Base-by-base conservation (phyloP, 2,888 invertebrate species). In the Uropetala carovei region DNA sequence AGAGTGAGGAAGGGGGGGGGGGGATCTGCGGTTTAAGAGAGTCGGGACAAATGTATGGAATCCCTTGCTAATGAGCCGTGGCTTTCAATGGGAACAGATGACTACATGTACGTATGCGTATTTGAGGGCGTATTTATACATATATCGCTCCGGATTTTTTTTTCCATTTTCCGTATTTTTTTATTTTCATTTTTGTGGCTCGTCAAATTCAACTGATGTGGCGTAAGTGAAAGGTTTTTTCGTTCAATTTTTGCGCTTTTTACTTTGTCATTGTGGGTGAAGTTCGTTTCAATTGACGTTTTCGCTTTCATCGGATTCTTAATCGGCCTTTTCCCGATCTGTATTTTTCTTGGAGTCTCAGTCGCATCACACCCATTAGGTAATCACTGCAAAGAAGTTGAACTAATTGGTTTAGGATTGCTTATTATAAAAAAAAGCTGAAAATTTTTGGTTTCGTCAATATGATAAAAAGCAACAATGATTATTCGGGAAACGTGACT, bases 21-120 rank as follows among this genome's bases (percentile, higher is more conserved):
- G 27, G 60, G 22, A 16, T 1, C 59, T 22, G 59, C 22, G 86
- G 59, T 64, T 64, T 64, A 75, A 68, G 18, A 43, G 43, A 43
- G 43, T 43, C 43, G 43, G 64, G n/a, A 13, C 30, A 59, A 7
- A 22, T 60, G 59, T 43, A 30, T n/a, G 68, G 58, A 85, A 64
- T 43, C 89, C n/a, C 64, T 64, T 68, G 89, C 89, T 89, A 89
- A 89, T 89, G 89, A 89, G 89, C 89, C 68, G 89, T 64, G 89
- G 89, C 68, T 89, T 89, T 89, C 30, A n/a, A 43, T 11, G 10
- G 85, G 57, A 57, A 58, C n/a, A 43, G 22, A 58, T 16, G 58
- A 27, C 56, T 85, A 86, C 60, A 59, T 16, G 8, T 30, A 59
- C 59, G 64, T 18, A 14, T 2, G 60, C 18, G 64, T 5, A 13